Base-by-base conservation (phyloP, 2,888 invertebrate genomes). In the Flexamia atlantica region DNA sequence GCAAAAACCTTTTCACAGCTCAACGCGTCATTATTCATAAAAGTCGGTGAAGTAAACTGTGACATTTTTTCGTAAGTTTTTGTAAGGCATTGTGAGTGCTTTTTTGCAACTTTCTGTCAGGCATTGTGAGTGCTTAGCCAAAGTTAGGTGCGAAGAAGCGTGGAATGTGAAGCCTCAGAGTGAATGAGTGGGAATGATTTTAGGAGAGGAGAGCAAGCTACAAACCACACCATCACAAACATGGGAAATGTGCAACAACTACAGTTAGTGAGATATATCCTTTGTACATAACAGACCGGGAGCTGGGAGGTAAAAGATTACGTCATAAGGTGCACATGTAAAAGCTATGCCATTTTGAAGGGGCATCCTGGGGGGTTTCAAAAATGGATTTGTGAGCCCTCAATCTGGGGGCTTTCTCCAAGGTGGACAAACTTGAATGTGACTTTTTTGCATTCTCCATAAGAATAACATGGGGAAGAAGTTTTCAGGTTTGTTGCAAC, bases 131-230 rank as follows among this genome's bases (percentile, higher is more conserved):
- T n/a, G 70, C 70, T 64, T 70, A 53, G 60, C 50, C 14, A 82
- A 46, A 68, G 68, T 82, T 50, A 76, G 32, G 40, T 76, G 80
- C 70, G 32, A 28, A 23, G 5, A 64, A 64, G 64, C 64, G 64
- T 64, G 53, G 72, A 76, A 23, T 40, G 50, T 14, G 36, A 30
- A 17, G 80, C 32, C 32, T 32, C 23, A 17, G 70, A 36, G 84
- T 12, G 84, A n/a, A 1, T 42, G 64, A 32, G 30, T 42, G 80
- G 68, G 60, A 25, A 53, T 32, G 84, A 79, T 76, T 76, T 20
- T 23, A 17, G 81, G 74, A 57, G 40, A 53, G 82, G 57, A 60
- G 85, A 84, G 72, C 79, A 79, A 79, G 79, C 79, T 57, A 57
- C 79, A 79, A 79, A 79, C 79, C 79, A 79, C 79, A 79, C 79